A percentile compares a stretch with the other conserved stretches of the same genome.
Conservation (phyloP, 2,113 vertebrate genomes). For the Scopus umbretta region DNA sequence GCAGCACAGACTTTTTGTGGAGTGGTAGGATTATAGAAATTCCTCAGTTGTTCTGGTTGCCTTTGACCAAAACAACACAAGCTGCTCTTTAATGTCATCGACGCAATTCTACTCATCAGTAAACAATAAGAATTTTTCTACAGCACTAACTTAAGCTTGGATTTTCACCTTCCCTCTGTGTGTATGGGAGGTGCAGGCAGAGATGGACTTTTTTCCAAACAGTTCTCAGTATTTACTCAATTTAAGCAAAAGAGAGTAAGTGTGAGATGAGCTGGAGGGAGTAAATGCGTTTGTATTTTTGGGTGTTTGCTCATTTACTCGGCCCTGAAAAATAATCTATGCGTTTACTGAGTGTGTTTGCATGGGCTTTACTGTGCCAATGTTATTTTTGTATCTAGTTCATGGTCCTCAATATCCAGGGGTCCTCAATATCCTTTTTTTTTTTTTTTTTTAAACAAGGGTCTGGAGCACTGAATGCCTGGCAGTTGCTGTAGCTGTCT, state of each 20-base stretch:
- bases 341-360: background rate
- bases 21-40: background rate
- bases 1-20: background rate
- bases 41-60: background rate
- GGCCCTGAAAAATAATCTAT: background rate
- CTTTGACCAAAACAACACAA: background rate
- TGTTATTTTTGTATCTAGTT: background rate
- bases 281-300: background rate
- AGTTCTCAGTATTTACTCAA: background rate
- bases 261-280: background rate
- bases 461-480: background rate
- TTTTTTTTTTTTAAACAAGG: too few relatives aligned
- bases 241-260: background rate
- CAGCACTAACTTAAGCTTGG: background rate
- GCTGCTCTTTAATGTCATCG: background rate
- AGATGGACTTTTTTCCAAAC: background rate
- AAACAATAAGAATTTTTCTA: background rate
- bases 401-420: background rate
- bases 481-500: too few relatives aligned
- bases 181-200: fast-evolving
- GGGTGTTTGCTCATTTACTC: background rate
- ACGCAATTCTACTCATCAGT: background rate
- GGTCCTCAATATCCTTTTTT: too few relatives aligned
- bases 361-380: background rate
- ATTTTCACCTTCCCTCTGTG: background rate